Base-by-base conservation (phyloP, 2,888 invertebrate species). In the Ferdinandea cuprea region DNA sequence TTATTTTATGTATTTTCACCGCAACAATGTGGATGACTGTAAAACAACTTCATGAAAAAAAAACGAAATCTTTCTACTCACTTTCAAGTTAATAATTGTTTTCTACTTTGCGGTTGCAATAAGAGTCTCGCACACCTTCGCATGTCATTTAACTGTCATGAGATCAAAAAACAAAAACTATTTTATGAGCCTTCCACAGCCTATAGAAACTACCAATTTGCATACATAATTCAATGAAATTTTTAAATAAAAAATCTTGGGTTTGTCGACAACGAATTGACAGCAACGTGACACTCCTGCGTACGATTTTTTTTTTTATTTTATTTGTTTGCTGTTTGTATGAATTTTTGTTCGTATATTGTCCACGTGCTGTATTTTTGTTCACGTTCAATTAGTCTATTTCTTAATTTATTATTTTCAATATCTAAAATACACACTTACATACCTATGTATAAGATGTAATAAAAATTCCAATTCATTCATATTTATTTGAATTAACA, bases 1-100 rank as follows among this genome's bases (percentile, higher is more conserved):
- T 15, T 13, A 13, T 9, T 11, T n/a, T n/a, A n/a, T n/a, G n/a
- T n/a, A 37, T 48, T 78, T 78, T 71, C 77, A 71, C 71, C 63
- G 21, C 8, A 65, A 78, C 63, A 78, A 77, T 78, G 56, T 8
- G n/a, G n/a, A 8, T 8, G 52, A 58, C 30, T 59, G 30, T 42
- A 30, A 42, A 40, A 40, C 13, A 15, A 72, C 44, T 37, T 61
- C 15, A 61, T 61, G 7, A 52, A 25, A 21, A 19, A 32, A 44
- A 32, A 35, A 21, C 25, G 0, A 37, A 4, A 2, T 7, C 13
- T 40, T 28, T 37, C 35, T 25, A 25, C 25, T 65, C 25, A 65
- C 52, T 66, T 66, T 54, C 42, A 52, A 66, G 30, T 25, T n/a
- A n/a, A n/a, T 65, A 65, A 65, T 25, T 61, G 46, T 15, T 35